Evolutionary conservation across 2,888 invertebrate species (phyloP).

Genomic region (Creontiades dilutus): DNA sequence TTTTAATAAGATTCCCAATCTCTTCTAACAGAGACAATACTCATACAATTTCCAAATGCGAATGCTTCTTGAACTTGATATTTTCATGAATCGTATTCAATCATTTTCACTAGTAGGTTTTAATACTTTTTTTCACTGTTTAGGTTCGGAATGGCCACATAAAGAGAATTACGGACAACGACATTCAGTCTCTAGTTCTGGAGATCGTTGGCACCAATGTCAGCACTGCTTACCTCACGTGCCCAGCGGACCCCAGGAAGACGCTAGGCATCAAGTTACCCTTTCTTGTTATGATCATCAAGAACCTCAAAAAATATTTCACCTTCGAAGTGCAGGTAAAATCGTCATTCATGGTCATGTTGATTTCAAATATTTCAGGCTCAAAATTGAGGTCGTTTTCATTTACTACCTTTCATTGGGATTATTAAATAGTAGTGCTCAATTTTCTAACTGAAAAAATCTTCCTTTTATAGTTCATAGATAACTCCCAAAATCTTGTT

Average conservation of each 20-base stretch:
- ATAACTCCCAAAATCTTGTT: too few relatives aligned
- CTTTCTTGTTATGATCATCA: slow-evolving; percentile 95
- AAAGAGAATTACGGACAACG: slow-evolving; percentile 95
- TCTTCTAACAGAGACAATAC: too few relatives aligned
- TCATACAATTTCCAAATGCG: too few relatives aligned
- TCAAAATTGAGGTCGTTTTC: too few relatives aligned
- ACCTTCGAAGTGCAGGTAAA: slow-evolving; percentile 96
- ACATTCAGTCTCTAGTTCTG: slow-evolving; percentile 94
- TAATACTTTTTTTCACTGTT: background rate
- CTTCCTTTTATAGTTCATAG: too few relatives aligned
- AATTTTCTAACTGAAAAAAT: too few relatives aligned
- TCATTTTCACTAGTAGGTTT: background rate
- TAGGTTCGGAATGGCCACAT: slow-evolving; percentile 91
- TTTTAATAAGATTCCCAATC: too few relatives aligned
- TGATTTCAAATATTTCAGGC: too few relatives aligned
- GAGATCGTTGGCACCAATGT: slow-evolving; percentile 97
- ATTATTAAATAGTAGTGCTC: too few relatives aligned
- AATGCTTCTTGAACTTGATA: too few relatives aligned
- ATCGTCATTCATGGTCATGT: background rate
- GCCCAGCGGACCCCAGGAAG: slow-evolving; percentile 93
- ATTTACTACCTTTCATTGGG: too few relatives aligned
- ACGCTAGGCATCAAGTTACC: slow-evolving; percentile 95
- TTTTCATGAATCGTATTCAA: too few relatives aligned
- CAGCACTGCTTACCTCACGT: slow-evolving; percentile 94
- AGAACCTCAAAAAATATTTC: slow-evolving; percentile 95